phyloP scores from a whole-genome alignment of 2,888 invertebrate species.

The Proisotoma minuta region DNA sequence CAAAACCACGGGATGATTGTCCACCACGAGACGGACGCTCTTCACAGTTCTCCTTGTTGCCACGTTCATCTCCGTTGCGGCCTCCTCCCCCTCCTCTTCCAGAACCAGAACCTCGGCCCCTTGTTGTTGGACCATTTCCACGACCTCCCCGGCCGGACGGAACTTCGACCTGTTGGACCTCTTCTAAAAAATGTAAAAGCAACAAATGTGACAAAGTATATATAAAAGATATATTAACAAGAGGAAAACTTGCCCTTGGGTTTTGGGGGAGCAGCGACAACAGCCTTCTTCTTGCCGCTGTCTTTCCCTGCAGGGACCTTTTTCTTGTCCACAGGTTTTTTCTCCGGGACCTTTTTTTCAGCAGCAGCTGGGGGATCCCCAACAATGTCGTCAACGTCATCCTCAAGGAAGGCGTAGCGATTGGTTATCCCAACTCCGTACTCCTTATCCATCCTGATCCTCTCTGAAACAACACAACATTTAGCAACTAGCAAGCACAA shows the following conservation, averaged over 20 bases:
- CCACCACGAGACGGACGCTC: not conserved
- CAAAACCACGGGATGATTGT: constrained; percentile 21
- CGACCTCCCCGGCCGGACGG: not conserved
- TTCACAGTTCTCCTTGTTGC: constrained; percentile 26
- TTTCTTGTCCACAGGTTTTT: constrained; percentile 56
- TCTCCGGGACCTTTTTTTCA: constrained; percentile 67
- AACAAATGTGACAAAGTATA: too few relatives aligned
- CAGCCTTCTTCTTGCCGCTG: too few relatives aligned
- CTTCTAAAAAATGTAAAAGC: too few relatives aligned
- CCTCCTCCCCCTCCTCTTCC: constrained; percentile 3
- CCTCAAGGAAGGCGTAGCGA: constrained; percentile 78
- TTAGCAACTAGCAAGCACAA: too few relatives aligned
- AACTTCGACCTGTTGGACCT: too few relatives aligned
- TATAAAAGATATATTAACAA: too few relatives aligned
- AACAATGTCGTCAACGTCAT: constrained; percentile 63
- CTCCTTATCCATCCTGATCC: constrained; percentile 69
- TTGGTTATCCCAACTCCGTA: constrained; percentile 85
- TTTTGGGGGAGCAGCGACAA: not conserved
- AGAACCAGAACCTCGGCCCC: too few relatives aligned
- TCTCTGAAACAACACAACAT: too few relatives aligned
- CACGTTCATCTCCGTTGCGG: not conserved
- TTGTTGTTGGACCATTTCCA: not conserved
- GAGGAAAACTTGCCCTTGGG: too few relatives aligned
- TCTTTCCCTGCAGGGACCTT: too few relatives aligned
- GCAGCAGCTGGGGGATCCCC: constrained; percentile 70